These are phyloP conservation scores for Lindbergichthys nudifrons DNA, from an alignment of 2,797 vertebrate species.

Conservation along the genomic window DNA sequence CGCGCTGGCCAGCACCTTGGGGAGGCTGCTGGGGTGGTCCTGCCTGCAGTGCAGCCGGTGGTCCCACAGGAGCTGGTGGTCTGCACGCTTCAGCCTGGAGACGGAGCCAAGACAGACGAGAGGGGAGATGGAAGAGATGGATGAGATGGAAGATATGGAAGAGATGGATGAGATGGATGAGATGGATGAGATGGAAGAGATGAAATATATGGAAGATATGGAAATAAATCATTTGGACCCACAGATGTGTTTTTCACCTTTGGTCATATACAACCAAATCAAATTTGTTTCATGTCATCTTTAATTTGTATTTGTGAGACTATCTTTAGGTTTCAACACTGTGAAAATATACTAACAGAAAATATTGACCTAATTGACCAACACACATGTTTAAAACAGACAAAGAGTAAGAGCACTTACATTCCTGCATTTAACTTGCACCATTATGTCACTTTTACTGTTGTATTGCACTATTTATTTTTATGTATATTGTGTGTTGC, in stretches of 20 bases:
- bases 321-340: neutral
- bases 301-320: neutral
- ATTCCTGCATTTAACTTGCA: no score
- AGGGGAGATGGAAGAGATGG: neutral
- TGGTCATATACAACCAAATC: neutral
- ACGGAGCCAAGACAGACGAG: fast-evolving
- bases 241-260: neutral
- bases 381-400: constrained; percentile 13
- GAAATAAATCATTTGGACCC: neutral
- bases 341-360: constrained; percentile 5
- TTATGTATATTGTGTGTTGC: no score
- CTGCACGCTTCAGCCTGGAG: constrained; percentile 90
- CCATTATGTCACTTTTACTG: no score
- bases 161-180: no score
- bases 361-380: neutral
- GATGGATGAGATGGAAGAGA: no score
- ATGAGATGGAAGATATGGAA: no score
- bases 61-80: constrained; percentile 95
- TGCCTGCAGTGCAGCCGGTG: constrained; percentile 88
- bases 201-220: no score
- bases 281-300: neutral
- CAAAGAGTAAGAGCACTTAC: neutral
- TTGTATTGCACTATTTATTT: no score
- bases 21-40: constrained; percentile 88
- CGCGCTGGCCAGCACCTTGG: constrained; percentile 92